Conservation (phyloP, 1,140 invertebrate species). For the Formica selysi region DNA sequence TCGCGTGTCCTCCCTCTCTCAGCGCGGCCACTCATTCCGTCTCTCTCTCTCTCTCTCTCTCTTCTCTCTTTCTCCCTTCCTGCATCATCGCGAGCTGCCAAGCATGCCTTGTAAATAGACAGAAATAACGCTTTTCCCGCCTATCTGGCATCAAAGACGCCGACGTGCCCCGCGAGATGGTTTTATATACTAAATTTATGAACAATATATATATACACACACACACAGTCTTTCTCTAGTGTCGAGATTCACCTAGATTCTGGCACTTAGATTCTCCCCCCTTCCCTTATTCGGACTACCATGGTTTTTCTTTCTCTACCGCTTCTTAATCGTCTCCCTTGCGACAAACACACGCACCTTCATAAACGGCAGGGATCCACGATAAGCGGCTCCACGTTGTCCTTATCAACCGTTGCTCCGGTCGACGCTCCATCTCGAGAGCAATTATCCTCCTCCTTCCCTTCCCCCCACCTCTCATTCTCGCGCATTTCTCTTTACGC, state of each 20-base stretch:
- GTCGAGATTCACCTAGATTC: constrained; percentile 77
- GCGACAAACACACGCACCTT: constrained; percentile 46
- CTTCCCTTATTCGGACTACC: constrained; percentile 8
- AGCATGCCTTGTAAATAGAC: constrained; percentile 78
- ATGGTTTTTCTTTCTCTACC: not conserved
- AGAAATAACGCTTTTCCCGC: constrained; percentile 75
- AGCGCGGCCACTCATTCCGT: constrained; percentile 17
- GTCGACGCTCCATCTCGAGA: constrained; percentile 56
- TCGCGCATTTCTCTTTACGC: constrained; percentile 62
- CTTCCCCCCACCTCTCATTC: constrained; percentile 2
- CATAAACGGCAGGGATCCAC: constrained; percentile 37
- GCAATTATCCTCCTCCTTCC: constrained; percentile 52
- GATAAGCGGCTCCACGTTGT: constrained; percentile 67
- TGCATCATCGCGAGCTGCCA: constrained; percentile 53
- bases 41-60: constrained; percentile 9
- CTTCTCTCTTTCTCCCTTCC: not conserved
- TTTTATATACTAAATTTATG: constrained; percentile 85
- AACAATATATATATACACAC: constrained; percentile 77
- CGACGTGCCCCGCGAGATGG: constrained; percentile 77
- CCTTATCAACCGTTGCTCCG: constrained; percentile 63
- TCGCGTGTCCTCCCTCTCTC: constrained; percentile 60
- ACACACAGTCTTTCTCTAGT: constrained; percentile 37
- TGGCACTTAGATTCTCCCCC: constrained; percentile 69
- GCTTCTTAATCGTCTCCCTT: not conserved
- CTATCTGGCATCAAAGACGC: constrained; percentile 82